Conservation (phyloP, 2,888 invertebrate species). For the Octodonta nipae region DNA sequence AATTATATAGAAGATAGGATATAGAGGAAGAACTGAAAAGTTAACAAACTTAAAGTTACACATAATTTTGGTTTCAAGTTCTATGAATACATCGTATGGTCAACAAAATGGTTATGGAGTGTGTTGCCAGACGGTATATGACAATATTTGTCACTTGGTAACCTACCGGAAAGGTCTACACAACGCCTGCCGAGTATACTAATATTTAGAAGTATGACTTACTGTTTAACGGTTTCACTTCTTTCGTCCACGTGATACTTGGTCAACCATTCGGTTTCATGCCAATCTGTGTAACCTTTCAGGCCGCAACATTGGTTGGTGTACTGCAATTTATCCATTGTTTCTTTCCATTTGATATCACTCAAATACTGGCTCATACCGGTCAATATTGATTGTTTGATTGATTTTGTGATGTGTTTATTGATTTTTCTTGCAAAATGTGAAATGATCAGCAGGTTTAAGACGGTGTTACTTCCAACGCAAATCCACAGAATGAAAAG, state of each 20-base stretch:
- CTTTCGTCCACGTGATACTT: slow-evolving; percentile 34
- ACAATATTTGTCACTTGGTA: too few species aligned
- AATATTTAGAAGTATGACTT: slow-evolving; percentile 10
- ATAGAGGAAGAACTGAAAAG: too few species aligned
- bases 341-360: slow-evolving; percentile 43
- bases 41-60: too few species aligned
- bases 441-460: slow-evolving; percentile 29
- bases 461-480: slow-evolving; percentile 27
- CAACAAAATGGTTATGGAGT: too few species aligned
- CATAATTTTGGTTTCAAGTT: too few species aligned
- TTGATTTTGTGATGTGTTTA: slow-evolving; percentile 31
- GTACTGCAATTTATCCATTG: slow-evolving; percentile 45
- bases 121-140: too few species aligned
- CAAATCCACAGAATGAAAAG: slow-evolving; percentile 30
- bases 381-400: slow-evolving; percentile 41
- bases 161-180: too few species aligned
- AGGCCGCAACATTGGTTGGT: slow-evolving; percentile 44
- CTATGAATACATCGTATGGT: too few species aligned
- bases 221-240: slow-evolving; percentile 25
- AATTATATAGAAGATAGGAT: too few species aligned
- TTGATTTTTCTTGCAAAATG: slow-evolving; percentile 27
- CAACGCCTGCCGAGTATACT: too few species aligned
- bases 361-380: slow-evolving; percentile 45
- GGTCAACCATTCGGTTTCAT: slow-evolving; percentile 45
- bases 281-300: slow-evolving; percentile 44